Evolutionary conservation across 2,797 vertebrate genomes (phyloP).

Genomic region (Sebastiscus tertius): DNA sequence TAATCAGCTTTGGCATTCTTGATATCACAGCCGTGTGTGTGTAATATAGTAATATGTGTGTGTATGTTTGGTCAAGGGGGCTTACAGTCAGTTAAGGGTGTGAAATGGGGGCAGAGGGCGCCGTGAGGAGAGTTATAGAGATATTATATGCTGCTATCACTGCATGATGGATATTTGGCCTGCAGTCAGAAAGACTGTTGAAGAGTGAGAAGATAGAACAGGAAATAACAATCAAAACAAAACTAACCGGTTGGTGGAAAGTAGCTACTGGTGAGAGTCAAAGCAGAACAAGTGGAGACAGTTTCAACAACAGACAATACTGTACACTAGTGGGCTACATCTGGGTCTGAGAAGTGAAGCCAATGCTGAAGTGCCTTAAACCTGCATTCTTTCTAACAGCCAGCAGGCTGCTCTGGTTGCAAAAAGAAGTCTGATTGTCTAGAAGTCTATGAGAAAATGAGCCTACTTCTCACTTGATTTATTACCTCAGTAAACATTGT

Average conservation of each 20-base stretch:
- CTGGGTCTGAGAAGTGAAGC: fast-evolving
- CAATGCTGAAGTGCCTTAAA: no score
- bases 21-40: conserved; percentile 20
- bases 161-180: conserved; percentile 4
- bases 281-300: neutral
- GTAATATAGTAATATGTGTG: neutral
- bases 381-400: no score
- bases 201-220: neutral
- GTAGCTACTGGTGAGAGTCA: neutral
- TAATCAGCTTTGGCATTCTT: conserved; percentile 49
- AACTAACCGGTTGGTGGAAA: neutral
- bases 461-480: no score
- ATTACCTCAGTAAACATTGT: no score
- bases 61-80: neutral
- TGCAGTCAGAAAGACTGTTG: neutral
- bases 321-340: fast-evolving
- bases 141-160: neutral
- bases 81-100: conserved; percentile 2
- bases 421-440: no score
- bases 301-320: neutral
- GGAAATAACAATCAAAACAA: conserved; percentile 5
- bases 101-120: conserved; percentile 22
- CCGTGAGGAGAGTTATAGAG: neutral
- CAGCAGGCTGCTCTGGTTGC: no score
- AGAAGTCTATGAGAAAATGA: no score